phyloP scores from a whole-genome alignment of 2,797 vertebrate genomes.

The Chiroxiphia lanceolata region DNA sequence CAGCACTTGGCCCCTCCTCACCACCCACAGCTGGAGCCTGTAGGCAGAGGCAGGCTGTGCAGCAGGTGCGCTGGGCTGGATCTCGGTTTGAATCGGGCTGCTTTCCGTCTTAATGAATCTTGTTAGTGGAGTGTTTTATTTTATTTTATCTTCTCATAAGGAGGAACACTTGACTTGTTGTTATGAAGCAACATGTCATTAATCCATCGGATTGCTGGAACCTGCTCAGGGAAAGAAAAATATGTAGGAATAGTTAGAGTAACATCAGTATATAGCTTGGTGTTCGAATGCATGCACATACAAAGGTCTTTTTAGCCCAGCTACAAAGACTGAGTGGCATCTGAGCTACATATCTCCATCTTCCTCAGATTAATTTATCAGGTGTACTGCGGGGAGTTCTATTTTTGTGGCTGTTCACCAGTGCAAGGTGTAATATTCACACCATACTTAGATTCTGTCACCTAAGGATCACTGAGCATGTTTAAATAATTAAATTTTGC shows the following conservation, averaged over 20 bases:
- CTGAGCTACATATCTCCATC: background rate
- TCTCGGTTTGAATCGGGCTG: background rate
- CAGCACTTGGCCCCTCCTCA: constrained; percentile 3
- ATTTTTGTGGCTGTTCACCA: background rate
- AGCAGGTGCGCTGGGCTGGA: background rate
- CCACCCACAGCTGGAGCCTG: constrained; percentile 38
- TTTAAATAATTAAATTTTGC: background rate
- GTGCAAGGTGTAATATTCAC: background rate
- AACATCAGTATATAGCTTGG: background rate
- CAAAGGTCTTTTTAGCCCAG: background rate
- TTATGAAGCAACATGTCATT: constrained; percentile 55
- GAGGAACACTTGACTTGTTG: constrained; percentile 37
- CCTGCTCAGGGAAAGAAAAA: constrained; percentile 18
- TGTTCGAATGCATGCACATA: background rate
- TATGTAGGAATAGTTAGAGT: background rate
- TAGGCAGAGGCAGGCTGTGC: constrained; percentile 42
- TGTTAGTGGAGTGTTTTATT: constrained; percentile 49
- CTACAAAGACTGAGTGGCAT: background rate
- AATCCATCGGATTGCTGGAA: constrained; percentile 39
- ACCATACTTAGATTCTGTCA: background rate
- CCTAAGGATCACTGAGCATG: background rate
- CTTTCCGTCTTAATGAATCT: constrained; percentile 44
- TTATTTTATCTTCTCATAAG: constrained; percentile 44
- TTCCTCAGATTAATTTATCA: background rate
- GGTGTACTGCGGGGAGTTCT: background rate